Base-by-base conservation (phyloP, 2,797 vertebrate genomes). In the Adelosebastes latens region DNA sequence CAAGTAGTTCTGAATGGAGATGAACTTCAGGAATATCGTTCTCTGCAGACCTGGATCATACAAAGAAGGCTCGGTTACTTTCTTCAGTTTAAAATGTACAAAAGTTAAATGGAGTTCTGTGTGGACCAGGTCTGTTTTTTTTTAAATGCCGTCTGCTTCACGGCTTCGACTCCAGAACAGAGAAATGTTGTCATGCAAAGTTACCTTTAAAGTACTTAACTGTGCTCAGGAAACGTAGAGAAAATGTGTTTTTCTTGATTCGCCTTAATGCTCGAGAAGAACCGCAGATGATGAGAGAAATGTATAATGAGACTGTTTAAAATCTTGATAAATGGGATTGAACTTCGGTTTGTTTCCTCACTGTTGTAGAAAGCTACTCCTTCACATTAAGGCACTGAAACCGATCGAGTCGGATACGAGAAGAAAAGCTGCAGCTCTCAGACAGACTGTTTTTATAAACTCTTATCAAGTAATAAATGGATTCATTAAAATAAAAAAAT, bases 151-250 rank as follows among this genome's bases (percentile, higher is more conserved):
- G 55, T 79, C n/a, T 42, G 29, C 55, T 58, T 62, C 20, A 39
- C 39, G 39, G 39, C 13, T 14, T 39, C 39, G 12, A 39, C 39
- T 39, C 39, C 39, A 39, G 39, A 39, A 39, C 39, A n/a, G 18
- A 14, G 6, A 24, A 31, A 36, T 63, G 53, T 59, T 55, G 71
- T 77, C 63, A 18, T 65, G 79, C 67, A 74, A 56, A 65, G 70
- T 64, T 74, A 64, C 78, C 75, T 88, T 84, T 90, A 79, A 73
- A 46, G 74, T 71, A 42, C 72, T 49, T 63, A 31, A 55, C 9
- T 36, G 56, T 76, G 67, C 75, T 87, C 82, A 83, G 79, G 77
- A 84, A 72, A 56, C 70, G 13, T 29, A 82, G 31, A 77, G 52
- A 22, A 63, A 34, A n/a, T 55, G 7, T 13, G 3, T 2, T 25